Base-by-base conservation (phyloP, 2,888 invertebrate species). In the Agrotis ipsilon region DNA sequence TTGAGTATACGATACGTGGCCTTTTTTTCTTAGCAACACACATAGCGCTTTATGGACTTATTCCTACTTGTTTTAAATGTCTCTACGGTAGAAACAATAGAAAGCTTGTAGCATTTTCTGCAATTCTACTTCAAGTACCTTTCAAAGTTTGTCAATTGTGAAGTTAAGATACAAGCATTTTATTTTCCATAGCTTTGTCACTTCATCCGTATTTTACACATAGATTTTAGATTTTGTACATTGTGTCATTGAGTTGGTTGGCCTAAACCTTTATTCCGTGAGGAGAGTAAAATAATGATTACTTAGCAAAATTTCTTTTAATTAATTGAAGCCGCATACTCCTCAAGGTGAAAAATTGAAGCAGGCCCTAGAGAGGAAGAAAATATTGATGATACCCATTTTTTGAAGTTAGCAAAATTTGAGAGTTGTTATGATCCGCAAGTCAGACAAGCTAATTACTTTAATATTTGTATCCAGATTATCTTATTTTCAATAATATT, bases 21-120 rank as follows among this genome's bases (percentile, higher is more conserved):
- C 18, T 32, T 61, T 46, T 61, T 63, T 65, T 61, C 27, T 21
- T 48, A 55, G n/a, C 32, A 55, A 39, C 14, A 48, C 9, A 61
- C 64, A 39, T n/a, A 57, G 24, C 27, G 68, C 65, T 81, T 75
- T 16, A 60, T 60, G 57, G 69, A 75, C 66, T 74, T 58, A 45
- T 13, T 32, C 39, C 11, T 39, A 11, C 16, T 74, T 66, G 61
- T 66, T 74, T 24, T 14, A 43, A 60, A 59, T 55, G 21, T 54
- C 45, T 39, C 11, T 61, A 45, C 46, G 68, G n/a, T n/a, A n/a
- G n/a, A n/a, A n/a, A n/a, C n/a, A n/a, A n/a, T 49, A 69, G 43
- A 61, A 43, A 62, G 54, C 59, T 39, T 67, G 19, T n/a, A 62
- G n/a, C 19, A 45, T 48, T 72, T 66, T 59, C 21, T 27, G 19